Base-by-base conservation (phyloP, 2,797 vertebrate genomes). In the Pelochelys cantorii region DNA sequence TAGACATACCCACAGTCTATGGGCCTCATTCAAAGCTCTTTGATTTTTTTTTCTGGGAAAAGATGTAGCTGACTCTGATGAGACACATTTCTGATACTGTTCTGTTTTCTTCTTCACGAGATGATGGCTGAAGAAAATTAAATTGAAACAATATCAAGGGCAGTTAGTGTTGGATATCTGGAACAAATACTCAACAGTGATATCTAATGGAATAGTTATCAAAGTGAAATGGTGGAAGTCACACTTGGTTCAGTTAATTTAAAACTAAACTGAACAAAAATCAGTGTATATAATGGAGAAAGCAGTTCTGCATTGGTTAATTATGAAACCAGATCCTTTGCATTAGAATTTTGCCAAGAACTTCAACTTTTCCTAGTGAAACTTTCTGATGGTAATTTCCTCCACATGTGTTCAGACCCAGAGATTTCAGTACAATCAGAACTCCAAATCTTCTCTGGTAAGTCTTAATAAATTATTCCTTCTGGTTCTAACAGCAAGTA, bases 401-500 rank as follows among this genome's bases (percentile, higher is more conserved):
- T 78, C 78, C 10, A 52, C 77, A 59, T 25, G 11, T 78, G 0
- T 81, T 71, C 34, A 85, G 42, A 14, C 1, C 0, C 0, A 0
- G 0, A 1, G 55, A 56, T 75, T 53, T 0, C 0, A 60, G 78
- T n/a, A 89, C 27, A 57, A 2, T 15, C 31, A 22, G 25, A 17
- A 31, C 6, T 15, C 2, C 0, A 5, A 10, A 42, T 31, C 31
- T 0, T 11, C 12, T 37, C 71, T 17, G 13, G 18, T 4, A 85
- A 2, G 3, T 27, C 60, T 98, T 97, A 98, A 93, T 99, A 98
- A 65, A 98, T 91, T 57, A 98, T 96, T 90, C 99, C 99, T 95
- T 99, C 98, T 23, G 99, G 99, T 54, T 99, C 98, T 97, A 99
- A 97, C 54, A 99, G 97, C 94, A 99, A 68, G 93, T 99, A 99